Evolutionary conservation across 1,140 invertebrate genomes (phyloP).

Genomic region (Propsilocerus akamusi): DNA sequence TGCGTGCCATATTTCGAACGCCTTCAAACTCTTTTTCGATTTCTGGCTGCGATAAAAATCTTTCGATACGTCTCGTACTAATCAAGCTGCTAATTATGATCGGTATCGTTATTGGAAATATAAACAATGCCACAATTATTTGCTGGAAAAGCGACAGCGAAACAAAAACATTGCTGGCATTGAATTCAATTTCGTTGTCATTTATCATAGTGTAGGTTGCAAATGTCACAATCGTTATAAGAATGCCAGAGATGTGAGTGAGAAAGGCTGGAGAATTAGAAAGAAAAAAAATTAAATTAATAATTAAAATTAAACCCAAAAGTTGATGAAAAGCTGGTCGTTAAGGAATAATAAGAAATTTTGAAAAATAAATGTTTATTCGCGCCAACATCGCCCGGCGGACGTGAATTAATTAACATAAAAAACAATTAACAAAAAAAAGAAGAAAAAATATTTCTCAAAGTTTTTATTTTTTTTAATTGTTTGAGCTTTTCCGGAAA

Average conservation of each 20-base stretch:
- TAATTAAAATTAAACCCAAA: constrained; percentile 10
- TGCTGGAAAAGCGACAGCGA: constrained; percentile 64
- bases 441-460: too few relatives aligned
- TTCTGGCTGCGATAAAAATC: constrained; percentile 47
- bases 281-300: constrained; percentile 17
- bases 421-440: too few relatives aligned
- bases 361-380: too few relatives aligned
- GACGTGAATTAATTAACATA: too few relatives aligned
- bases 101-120: constrained; percentile 58
- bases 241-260: constrained; percentile 49
- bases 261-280: constrained; percentile 39
- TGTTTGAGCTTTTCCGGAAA: too few relatives aligned
- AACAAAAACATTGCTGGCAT: constrained; percentile 51
- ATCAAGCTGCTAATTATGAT: constrained; percentile 58
- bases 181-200: constrained; percentile 31
- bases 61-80: constrained; percentile 41
- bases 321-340: too few relatives aligned
- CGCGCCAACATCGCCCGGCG: too few relatives aligned
- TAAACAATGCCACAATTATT: constrained; percentile 55
- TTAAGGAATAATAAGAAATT: too few relatives aligned
- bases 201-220: constrained; percentile 35
- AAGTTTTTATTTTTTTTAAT: too few relatives aligned
- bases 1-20: constrained; percentile 20
- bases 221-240: constrained; percentile 54
- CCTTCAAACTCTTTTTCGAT: constrained; percentile 33